Evolutionary conservation across 2,113 vertebrate genomes (phyloP).

Genomic region (Mastomys coucha): DNA sequence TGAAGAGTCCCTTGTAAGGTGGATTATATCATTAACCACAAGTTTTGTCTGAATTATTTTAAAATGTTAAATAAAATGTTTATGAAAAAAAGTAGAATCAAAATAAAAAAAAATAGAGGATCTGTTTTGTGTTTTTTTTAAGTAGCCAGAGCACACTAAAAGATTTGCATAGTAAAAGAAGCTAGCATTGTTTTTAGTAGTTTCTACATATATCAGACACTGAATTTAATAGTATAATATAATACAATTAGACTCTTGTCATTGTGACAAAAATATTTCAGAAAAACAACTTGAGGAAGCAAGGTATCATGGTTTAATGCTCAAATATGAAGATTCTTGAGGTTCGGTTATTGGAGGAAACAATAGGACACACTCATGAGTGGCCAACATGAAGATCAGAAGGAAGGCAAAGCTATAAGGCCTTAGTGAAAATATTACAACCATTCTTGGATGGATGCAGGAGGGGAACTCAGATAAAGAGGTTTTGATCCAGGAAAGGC

Average conservation of each 20-base stretch:
- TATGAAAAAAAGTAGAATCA: background rate
- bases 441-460: background rate
- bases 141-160: background rate
- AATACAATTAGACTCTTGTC: background rate
- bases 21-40: background rate
- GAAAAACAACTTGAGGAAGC: background rate
- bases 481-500: background rate
- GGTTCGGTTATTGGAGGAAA: background rate
- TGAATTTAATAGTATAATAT: background rate
- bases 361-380: background rate
- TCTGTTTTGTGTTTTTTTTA: background rate
- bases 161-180: background rate
- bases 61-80: conserved; percentile 22
- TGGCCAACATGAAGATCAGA: background rate
- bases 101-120: background rate
- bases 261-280: background rate
- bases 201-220: background rate
- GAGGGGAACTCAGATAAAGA: background rate
- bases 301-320: background rate
- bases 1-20: background rate
- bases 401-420: background rate
- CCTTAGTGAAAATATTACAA: background rate
- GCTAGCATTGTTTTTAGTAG: background rate
- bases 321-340: background rate
- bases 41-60: background rate